These are phyloP conservation scores for Chelidonichthys spinosus DNA, from an alignment of 2,797 vertebrate species.

Conservation along the genomic window DNA sequence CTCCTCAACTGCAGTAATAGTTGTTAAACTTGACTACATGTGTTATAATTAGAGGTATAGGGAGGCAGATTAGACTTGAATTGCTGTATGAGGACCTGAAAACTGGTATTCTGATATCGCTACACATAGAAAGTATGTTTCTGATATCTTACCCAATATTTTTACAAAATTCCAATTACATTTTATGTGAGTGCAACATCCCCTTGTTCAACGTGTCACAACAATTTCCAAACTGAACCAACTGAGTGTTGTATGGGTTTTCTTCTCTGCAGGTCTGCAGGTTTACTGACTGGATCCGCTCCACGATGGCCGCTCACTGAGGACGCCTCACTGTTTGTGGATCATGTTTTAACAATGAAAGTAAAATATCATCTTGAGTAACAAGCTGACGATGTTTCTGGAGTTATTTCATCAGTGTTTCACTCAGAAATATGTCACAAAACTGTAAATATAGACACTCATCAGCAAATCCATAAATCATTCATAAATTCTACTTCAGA, in stretches of 20 bases:
- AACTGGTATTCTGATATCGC: no score
- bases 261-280: slow-evolving; percentile 48
- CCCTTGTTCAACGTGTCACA: not conserved
- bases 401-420: not conserved
- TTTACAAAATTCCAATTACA: not conserved
- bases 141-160: not conserved
- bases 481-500: not conserved
- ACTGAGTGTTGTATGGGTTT: not conserved
- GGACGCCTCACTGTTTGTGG: not conserved
- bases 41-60: not conserved
- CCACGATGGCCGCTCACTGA: slow-evolving; percentile 49
- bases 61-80: not conserved
- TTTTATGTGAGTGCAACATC: not conserved
- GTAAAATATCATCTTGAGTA: slow-evolving; percentile 6
- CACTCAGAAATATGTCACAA: not conserved
- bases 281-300: slow-evolving; percentile 54
- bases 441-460: no score
- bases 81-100: not conserved
- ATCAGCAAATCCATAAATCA: not conserved
- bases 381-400: not conserved
- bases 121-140: no score
- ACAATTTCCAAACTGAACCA: not conserved
- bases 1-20: not conserved
- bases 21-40: not conserved
- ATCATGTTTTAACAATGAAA: not conserved